Evolutionary conservation across 2,888 invertebrate genomes (phyloP).

Genomic region (Euplexia lucipara): DNA sequence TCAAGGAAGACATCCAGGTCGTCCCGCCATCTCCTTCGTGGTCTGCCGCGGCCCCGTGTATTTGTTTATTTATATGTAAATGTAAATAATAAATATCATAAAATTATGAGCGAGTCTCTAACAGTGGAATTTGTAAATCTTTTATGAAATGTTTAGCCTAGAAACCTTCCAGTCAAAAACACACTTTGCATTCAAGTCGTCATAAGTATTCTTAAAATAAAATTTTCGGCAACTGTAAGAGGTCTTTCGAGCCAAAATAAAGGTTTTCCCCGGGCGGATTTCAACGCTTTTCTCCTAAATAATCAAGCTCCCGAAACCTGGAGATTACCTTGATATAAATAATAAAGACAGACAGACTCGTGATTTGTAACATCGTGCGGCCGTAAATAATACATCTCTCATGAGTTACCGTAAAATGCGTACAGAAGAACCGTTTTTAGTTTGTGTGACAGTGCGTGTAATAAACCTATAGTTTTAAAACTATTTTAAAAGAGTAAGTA

Average conservation of each 20-base stretch:
- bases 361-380: slow-evolving; percentile 49
- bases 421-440: slow-evolving; percentile 20
- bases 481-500: too few species aligned
- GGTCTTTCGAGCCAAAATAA: slow-evolving; percentile 13
- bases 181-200: neutral
- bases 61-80: too few species aligned
- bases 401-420: neutral
- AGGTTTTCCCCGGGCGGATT: slow-evolving; percentile 6
- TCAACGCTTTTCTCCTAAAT: slow-evolving; percentile 11
- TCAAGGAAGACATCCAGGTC: too few species aligned
- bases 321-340: slow-evolving; percentile 46
- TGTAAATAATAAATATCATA: too few species aligned
- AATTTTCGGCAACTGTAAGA: neutral
- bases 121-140: too few species aligned
- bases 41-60: too few species aligned
- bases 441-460: neutral
- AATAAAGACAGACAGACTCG: slow-evolving; percentile 46
- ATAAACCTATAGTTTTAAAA: too few species aligned
- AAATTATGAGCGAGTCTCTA: too few species aligned
- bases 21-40: too few species aligned
- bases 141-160: too few species aligned
- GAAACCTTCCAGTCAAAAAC: neutral
- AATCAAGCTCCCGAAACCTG: slow-evolving; percentile 23
- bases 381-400: slow-evolving; percentile 50
- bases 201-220: neutral